phyloP scores from a whole-genome alignment of 2,888 invertebrate genomes.

The Clostera curtula region DNA sequence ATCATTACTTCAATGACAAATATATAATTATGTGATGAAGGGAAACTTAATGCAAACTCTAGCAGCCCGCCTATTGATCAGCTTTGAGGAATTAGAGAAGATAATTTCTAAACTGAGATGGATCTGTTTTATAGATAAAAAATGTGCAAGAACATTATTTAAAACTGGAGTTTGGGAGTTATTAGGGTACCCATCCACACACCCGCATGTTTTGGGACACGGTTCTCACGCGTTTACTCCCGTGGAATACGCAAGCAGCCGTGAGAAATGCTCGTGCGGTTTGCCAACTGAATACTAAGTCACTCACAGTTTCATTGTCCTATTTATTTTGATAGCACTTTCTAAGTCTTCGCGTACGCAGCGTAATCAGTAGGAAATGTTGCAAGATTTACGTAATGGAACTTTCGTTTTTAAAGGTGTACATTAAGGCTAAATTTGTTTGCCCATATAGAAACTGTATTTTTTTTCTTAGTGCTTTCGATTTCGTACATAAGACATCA shows the following conservation, averaged over 20 bases:
- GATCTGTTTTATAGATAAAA: too few species aligned
- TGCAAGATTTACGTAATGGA: conserved; percentile 5
- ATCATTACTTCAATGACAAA: too few species aligned
- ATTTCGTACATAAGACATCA: conserved; percentile 31
- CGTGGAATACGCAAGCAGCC: conserved; percentile 50
- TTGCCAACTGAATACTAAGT: conserved; percentile 58
- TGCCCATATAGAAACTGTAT: not conserved
- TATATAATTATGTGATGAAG: too few species aligned
- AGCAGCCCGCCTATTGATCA: too few species aligned
- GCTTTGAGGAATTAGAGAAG: too few species aligned
- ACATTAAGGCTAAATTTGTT: not conserved
- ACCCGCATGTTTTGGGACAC: conserved; percentile 35
- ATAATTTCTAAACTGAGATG: too few species aligned
- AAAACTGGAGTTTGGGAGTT: too few species aligned
- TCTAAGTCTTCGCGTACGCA: conserved; percentile 15
- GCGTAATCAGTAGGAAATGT: not conserved
- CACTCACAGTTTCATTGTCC: conserved; percentile 62
- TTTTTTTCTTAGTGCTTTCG: not conserved
- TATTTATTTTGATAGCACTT: conserved; percentile 36
- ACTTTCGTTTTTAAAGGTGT: conserved; percentile 17
- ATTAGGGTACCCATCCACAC: conserved; percentile 7
- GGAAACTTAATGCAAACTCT: too few species aligned
- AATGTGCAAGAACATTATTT: not conserved
- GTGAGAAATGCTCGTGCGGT: conserved; percentile 60
- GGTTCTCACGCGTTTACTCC: conserved; percentile 50